These are phyloP conservation scores for Puffinus mauretanicus DNA, from an alignment of 2,113 vertebrate genomes.

Conservation along the genomic window DNA sequence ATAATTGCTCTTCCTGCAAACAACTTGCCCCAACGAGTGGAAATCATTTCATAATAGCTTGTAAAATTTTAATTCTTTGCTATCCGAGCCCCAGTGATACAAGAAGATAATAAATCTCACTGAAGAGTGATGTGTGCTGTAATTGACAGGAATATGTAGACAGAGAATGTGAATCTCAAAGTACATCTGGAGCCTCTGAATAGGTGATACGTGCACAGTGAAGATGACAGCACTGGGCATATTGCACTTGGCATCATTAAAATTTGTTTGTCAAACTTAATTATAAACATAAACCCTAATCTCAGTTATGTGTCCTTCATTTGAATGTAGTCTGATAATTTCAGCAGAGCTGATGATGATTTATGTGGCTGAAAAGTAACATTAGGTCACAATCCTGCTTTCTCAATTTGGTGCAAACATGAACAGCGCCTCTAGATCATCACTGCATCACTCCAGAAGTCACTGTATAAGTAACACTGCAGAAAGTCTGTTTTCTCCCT, in stretches of 20 bases:
- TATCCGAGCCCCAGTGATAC: not conserved
- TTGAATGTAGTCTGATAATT: not conserved
- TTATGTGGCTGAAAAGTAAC: not conserved
- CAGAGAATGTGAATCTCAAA: not conserved
- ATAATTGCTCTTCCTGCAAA: conserved; percentile 6
- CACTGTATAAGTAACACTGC: not conserved
- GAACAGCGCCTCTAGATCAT: not conserved
- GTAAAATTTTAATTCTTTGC: not conserved
- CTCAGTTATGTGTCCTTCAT: not conserved
- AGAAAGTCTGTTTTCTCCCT: not conserved
- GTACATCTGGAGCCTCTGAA: not conserved
- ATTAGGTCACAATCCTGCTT: not conserved
- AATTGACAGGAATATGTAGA: not conserved
- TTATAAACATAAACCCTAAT: not conserved
- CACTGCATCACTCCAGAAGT: not conserved
- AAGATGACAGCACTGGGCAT: not conserved
- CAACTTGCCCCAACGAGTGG: not conserved
- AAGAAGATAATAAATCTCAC: conserved; percentile 4
- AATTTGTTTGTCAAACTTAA: not conserved
- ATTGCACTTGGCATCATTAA: not conserved
- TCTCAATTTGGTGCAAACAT: not conserved
- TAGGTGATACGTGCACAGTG: not conserved
- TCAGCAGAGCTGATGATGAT: not conserved
- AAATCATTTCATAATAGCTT: not conserved
- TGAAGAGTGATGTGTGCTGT: not conserved